Evolutionary conservation across 1,140 invertebrate genomes (phyloP).

Genomic region (Phenacoccus solenopsis): DNA sequence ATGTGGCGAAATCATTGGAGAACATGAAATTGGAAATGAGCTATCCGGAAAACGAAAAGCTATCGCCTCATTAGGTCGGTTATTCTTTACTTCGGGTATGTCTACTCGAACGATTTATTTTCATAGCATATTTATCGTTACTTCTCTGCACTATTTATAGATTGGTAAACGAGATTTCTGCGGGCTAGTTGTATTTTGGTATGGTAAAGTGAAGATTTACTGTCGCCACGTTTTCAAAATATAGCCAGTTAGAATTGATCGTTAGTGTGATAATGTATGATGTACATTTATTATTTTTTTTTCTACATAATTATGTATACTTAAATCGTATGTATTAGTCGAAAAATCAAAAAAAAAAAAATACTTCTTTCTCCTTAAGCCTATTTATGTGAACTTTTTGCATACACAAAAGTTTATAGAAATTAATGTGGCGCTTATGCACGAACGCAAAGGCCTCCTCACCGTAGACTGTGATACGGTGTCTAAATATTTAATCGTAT

Average conservation of each 20-base stretch:
- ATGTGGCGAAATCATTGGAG: slow-evolving; percentile 16
- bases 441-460: background rate
- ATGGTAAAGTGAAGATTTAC: too few relatives aligned
- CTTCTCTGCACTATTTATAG: too few relatives aligned
- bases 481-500: slow-evolving; percentile 1
- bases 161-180: too few relatives aligned
- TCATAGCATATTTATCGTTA: too few relatives aligned
- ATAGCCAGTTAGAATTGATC: background rate
- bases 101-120: too few relatives aligned
- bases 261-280: background rate
- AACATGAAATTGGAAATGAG: slow-evolving; percentile 23
- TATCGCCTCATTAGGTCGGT: background rate
- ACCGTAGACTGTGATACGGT: background rate
- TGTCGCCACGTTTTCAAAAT: too few relatives aligned
- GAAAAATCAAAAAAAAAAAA: background rate
- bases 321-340: background rate
- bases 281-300: too few relatives aligned
- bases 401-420: too few relatives aligned
- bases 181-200: too few relatives aligned
- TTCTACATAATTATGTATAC: background rate
- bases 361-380: too few relatives aligned
- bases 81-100: too few relatives aligned
- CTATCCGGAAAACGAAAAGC: slow-evolving; percentile 1
- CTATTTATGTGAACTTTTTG: too few relatives aligned
- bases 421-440: background rate